Percentiles rank a stretch among this genome's conserved stretches.
phyloP scores from a whole-genome alignment of 2,888 invertebrate genomes.

The Carcina quercana region DNA sequence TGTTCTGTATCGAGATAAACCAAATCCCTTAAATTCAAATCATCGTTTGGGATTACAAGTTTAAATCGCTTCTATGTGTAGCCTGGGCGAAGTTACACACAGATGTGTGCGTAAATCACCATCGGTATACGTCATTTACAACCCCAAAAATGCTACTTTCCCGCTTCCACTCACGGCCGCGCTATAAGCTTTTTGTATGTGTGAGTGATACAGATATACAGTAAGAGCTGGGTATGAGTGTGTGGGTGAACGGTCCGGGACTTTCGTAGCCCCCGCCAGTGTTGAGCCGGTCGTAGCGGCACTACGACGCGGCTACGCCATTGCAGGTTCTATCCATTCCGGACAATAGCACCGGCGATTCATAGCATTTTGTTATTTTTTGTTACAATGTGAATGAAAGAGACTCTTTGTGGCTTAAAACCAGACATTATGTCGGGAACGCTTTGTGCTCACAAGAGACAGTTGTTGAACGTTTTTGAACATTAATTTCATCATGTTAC shows the following conservation, averaged over 20 bases:
- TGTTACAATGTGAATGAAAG: slow-evolving; percentile 55
- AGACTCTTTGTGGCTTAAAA: slow-evolving; percentile 46
- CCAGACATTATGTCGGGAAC: slow-evolving; percentile 39
- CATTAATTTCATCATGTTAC: slow-evolving; percentile 21
- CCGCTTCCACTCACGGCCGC: slow-evolving; percentile 49
- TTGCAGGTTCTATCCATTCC: slow-evolving; percentile 37
- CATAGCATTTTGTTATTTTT: slow-evolving; percentile 61
- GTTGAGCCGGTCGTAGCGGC: slow-evolving; percentile 54
- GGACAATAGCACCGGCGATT: slow-evolving; percentile 58
- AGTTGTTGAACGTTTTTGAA: slow-evolving; percentile 38
- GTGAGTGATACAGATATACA: slow-evolving; percentile 38
- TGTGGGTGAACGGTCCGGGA: slow-evolving; percentile 63
- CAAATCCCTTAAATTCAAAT: slow-evolving; percentile 65
- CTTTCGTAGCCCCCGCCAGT: slow-evolving; percentile 69
- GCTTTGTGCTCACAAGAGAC: slow-evolving; percentile 35
- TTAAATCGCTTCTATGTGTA: slow-evolving; percentile 62
- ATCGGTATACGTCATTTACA: slow-evolving; percentile 63
- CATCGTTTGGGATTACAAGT: slow-evolving; percentile 70
- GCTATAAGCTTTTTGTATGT: slow-evolving; percentile 40
- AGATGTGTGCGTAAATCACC: slow-evolving; percentile 55
- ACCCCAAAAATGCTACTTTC: slow-evolving; percentile 63
- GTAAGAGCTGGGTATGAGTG: slow-evolving; percentile 37
- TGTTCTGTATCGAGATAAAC: slow-evolving; percentile 35
- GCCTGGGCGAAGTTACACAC: slow-evolving; percentile 33
- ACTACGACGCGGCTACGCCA: slow-evolving; percentile 61